Percentiles rank a stretch among this genome's conserved stretches.
Evolutionary conservation across 2,113 vertebrate species (phyloP).

Genomic region (Clinocottus analis): DNA sequence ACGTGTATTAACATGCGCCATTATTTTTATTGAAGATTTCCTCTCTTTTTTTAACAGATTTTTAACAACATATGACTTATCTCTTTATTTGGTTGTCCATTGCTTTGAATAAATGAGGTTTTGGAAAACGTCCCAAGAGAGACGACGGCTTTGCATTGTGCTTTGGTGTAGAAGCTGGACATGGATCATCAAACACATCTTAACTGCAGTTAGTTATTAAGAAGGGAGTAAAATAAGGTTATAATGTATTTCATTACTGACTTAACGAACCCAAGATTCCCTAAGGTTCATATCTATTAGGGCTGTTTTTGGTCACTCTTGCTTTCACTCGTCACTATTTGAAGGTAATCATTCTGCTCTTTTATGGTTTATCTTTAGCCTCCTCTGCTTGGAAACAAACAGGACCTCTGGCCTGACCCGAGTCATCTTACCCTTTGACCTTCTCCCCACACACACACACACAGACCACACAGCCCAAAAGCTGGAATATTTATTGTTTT

Average conservation of each 20-base stretch:
- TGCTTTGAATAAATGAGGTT: neutral
- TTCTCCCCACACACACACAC: neutral
- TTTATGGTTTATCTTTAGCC: conserved; percentile 36
- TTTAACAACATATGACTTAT: neutral
- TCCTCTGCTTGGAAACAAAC: conserved; percentile 24
- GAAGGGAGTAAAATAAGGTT: neutral
- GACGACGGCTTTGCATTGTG: too few species aligned
- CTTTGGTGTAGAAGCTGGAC: neutral
- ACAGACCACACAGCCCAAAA: neutral
- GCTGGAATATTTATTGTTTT: neutral
- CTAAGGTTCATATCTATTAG: too few species aligned
- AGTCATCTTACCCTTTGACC: conserved; percentile 1
- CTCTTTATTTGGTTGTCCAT: too few species aligned
- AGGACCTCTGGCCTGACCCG: conserved; percentile 32
- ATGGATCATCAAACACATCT: conserved; percentile 10
- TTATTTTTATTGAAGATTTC: neutral
- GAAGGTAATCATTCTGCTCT: neutral
- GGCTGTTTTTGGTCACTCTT: neutral
- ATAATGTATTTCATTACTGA: neutral
- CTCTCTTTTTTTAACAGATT: neutral
- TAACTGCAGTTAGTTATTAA: neutral
- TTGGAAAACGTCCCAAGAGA: neutral
- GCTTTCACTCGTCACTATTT: neutral
- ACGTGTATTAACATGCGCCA: neutral
- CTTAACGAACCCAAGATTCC: neutral